Evolutionary conservation across 2,113 vertebrate species (phyloP), one percentile per base, ranked within the genome.

Genomic region (Mesocricetus auratus): DNA sequence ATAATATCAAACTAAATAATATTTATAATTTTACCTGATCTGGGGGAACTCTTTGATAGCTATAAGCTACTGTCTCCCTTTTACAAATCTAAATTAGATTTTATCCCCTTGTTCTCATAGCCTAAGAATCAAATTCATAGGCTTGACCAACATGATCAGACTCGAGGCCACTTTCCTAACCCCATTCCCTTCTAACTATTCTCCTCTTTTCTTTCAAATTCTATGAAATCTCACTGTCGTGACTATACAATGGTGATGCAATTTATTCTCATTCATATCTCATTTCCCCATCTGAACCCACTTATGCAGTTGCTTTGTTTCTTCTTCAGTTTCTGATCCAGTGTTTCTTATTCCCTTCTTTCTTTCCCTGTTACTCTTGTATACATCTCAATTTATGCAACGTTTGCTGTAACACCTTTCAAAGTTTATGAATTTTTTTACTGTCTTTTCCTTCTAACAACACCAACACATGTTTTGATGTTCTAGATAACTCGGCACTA

Each of bases 81-180:
- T 82, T 50, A 81, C 68, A 94, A 73, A 39, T 96, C 62, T 36
- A 91, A 87, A 94, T 82, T 77, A 58, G 33, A 75, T 71, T 2
- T 50, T 10, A 53, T 47, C 60, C 17, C 31, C 7, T 36, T 91
- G 19, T 69, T 53, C 4, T 26, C 31, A 36, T 36, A 56, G 33
- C n/a, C 31, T 82, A 42, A 73, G 19, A 56, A 50, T 78, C 36
- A 93, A 91, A 60, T 42, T 7, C 16, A 29, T 33, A 78, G 11
- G 8, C 3, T 53, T 88, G 91, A 68, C 26, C 26, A 89, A 21
- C 12, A 26, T 8, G 81, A 26, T 42, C 75, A 58, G 17, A 62
- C 1, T 0, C 1, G 31, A 69, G n/a, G 22, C 36, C 85, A 56
- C 26, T 3, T 75, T 75, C 39, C 36, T 53, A 26, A 62, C 4